Conservation (phyloP, 2,888 invertebrate genomes). For the Erebia aethiops region DNA sequence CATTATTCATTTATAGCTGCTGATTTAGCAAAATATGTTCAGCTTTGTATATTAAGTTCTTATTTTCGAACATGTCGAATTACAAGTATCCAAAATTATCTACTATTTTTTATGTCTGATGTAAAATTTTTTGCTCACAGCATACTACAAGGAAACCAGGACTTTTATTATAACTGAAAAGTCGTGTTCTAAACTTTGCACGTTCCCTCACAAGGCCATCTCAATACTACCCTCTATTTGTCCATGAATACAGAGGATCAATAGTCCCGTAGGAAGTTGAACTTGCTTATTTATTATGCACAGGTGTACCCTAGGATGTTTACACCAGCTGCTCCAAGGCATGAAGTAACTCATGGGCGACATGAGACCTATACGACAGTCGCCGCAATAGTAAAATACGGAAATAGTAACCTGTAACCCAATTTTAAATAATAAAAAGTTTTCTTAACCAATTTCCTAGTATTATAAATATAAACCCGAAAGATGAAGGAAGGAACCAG, state of each 20-base stretch:
- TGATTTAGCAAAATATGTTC: too few relatives aligned
- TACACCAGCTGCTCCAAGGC: slow-evolving; percentile 6
- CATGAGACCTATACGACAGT: slow-evolving; percentile 18
- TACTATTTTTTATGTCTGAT: too few relatives aligned
- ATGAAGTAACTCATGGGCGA: slow-evolving; percentile 12
- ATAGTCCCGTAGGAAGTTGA: slow-evolving; percentile 20
- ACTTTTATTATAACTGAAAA: neutral
- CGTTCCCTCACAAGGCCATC: neutral
- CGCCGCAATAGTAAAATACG: neutral
- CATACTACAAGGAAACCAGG: too few relatives aligned
- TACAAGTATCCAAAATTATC: too few relatives aligned
- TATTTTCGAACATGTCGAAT: too few relatives aligned
- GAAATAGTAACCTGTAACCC: neutral
- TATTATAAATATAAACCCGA: too few relatives aligned
- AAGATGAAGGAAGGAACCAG: too few relatives aligned
- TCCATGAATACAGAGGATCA: slow-evolving; percentile 15
- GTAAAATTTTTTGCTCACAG: too few relatives aligned
- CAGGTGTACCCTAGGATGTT: slow-evolving; percentile 22
- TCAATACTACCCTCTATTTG: slow-evolving; percentile 12
- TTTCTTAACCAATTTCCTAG: too few relatives aligned
- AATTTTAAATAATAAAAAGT: too few relatives aligned
- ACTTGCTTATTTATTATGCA: slow-evolving; percentile 24
- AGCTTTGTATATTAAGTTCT: too few relatives aligned
- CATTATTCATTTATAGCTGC: too few relatives aligned
- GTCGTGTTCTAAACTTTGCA: neutral